phyloP scores from a whole-genome alignment of 2,888 invertebrate genomes.

The Trileptium ribeirensis region DNA sequence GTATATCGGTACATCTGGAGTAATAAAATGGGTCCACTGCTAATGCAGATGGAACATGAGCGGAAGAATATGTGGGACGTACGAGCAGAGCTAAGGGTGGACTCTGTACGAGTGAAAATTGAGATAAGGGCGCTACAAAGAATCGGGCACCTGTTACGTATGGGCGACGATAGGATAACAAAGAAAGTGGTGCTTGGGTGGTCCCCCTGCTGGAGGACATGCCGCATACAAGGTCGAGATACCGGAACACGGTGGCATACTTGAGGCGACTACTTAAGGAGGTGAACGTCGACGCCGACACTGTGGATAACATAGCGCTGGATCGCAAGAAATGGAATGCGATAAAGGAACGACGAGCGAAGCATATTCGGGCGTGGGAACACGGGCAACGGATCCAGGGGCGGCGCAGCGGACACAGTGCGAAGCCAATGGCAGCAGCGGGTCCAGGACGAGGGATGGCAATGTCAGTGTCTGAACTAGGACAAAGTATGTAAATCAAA shows the following conservation, averaged over 20 bases:
- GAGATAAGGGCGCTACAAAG: neutral
- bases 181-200: neutral
- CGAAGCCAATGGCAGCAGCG: no score
- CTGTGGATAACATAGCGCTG: neutral
- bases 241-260: neutral
- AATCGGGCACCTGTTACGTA: neutral
- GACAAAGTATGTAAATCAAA: neutral
- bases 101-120: neutral
- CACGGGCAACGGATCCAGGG: no score
- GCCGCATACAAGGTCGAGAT: neutral
- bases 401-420: no score
- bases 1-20: slow-evolving; percentile 8
- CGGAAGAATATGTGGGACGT: slow-evolving; percentile 12
- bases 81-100: neutral
- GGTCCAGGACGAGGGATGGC: no score
- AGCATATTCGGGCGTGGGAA: neutral
- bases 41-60: neutral
- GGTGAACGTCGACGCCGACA: neutral
- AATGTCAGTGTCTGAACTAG: no score
- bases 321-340: neutral
- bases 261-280: neutral
- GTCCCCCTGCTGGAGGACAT: neutral
- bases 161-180: neutral
- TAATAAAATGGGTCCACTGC: neutral
- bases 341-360: neutral